These are phyloP conservation scores for Drosophila nigrodunni DNA, from an alignment of 1,140 invertebrate genomes.

Conservation along the genomic window DNA sequence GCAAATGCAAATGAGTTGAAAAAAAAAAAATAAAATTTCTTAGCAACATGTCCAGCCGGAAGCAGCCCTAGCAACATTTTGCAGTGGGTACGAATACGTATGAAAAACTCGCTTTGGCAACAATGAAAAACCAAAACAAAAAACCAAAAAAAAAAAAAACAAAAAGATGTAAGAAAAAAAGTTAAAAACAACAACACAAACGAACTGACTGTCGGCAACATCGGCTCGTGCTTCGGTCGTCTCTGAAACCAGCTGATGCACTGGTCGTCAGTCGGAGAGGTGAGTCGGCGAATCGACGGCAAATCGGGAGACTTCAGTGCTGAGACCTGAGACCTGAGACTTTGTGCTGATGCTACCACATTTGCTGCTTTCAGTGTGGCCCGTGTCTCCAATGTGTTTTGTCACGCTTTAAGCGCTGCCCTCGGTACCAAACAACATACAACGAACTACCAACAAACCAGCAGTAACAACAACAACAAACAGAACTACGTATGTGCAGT, in stretches of 20 bases:
- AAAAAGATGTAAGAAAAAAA: slow-evolving; percentile 25
- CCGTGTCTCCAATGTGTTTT: slow-evolving; percentile 82
- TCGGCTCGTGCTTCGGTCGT: slow-evolving; percentile 50
- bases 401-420: slow-evolving; percentile 75
- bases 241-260: slow-evolving; percentile 70
- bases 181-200: slow-evolving; percentile 16
- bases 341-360: slow-evolving; percentile 79
- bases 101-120: slow-evolving; percentile 58
- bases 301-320: slow-evolving; percentile 47
- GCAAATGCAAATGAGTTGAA: slow-evolving; percentile 26
- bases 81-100: slow-evolving; percentile 20
- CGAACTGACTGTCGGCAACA: slow-evolving; percentile 49
- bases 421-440: slow-evolving; percentile 45
- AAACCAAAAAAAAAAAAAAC: slow-evolving; percentile 21
- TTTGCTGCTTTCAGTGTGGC: slow-evolving; percentile 77
- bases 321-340: slow-evolving; percentile 65
- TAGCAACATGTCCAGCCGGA: slow-evolving; percentile 50
- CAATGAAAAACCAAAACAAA: slow-evolving; percentile 48
- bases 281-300: slow-evolving; percentile 17
- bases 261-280: slow-evolving; percentile 17
- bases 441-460: slow-evolving; percentile 14
- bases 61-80: slow-evolving; percentile 55
- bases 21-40: background rate
- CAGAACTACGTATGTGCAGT: slow-evolving; percentile 64
- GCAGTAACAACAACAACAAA: slow-evolving; percentile 30